Evolutionary conservation across 2,797 vertebrate genomes (phyloP), one percentile per base, ranked within the genome.

Genomic region (Pipistrellus nathusii): DNA sequence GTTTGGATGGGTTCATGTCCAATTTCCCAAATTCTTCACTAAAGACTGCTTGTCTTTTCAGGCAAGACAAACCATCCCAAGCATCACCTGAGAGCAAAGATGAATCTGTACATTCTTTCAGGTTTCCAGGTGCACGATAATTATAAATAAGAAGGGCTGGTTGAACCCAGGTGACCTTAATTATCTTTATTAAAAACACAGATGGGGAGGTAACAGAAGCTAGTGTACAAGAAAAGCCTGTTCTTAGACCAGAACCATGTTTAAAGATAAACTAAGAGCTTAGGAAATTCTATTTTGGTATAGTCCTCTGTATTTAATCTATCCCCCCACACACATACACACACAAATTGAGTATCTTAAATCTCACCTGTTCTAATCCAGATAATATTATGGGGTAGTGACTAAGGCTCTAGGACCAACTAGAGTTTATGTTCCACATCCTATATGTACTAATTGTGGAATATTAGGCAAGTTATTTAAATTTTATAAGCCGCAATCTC

Each of bases 121-220:
- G 76, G 77, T 90, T 93, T 86, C 93, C 96, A 97, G 90, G 94
- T 97, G 90, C 94, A 93, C 71, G 73, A 57, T 93, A 95, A 96
- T 97, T 91, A 94, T 90, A 91, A 88, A 88, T 92, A 94, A 95
- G 48, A 85, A 44, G 68, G 35, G 75, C 76, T 77, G 95, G 53
- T 64, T 97, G 94, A 96, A 95, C 94, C 30, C 80, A 83, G 46
- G 87, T 93, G 90, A 96, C 93, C 95, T 82, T 86, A 96, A 96
- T 97, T 97, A 96, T 95, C 94, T 96, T 96, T 96, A 96, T 96
- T 94, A 96, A 96, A 97, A 96, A 84, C 88, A 87, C 41, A 90
- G 66, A 96, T 76, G 68, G 64, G 88, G 18, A 91, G 81, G 64
- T 64, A 53, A 13, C 51, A 80, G 73, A 88, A 88, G 68, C 71